Evolutionary conservation across 2,797 vertebrate species (phyloP), one percentile per base, ranked within the genome.

Genomic region (Lithobates sylvaticus): DNA sequence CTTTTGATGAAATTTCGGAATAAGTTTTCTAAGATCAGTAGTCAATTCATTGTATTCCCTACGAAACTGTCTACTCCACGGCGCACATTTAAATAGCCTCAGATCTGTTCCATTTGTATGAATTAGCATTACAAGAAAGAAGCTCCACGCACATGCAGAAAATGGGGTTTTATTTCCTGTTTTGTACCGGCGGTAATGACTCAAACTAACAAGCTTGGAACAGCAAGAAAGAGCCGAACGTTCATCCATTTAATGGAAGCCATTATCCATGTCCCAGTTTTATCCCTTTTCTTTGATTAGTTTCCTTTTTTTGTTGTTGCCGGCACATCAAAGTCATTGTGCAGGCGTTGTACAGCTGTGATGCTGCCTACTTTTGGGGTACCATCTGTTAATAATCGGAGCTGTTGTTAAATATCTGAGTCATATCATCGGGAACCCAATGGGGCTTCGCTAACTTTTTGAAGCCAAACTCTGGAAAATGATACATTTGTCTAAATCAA

Each of bases 231-330:
- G 61, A 68, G 42, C 32, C 42, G 34, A 64, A 78, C 54, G 58
- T 54, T 76, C 64, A 32, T 84, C 34, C 65, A 36, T 84, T 47
- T 84, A 84, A 84, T 76, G 61, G 32, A 76, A 47, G 73, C 61
- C 65, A 76, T 84, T 75, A 83, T 54, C 61, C 0, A 16, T 78
- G 65, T 78, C 64, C 75, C 16, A 70, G 65, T 71, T 84, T 27
- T 18, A 39, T 61, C 65, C 32, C 39, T 2, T 70, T n/a, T 18
- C 13, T 68, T 44, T 71, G 76, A 72, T 78, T 39, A 29, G 32
- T 70, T 54, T 70, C 47, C 32, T 27, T 69, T 27, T 58, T 71
- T 54, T 6, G 47, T 34, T 69, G 70, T 50, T 69, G 42, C 18
- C 61, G 32, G 69, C 26, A 65, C 26, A 84, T 84, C 61, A 61